phyloP scores from a whole-genome alignment of 2,797 vertebrate species.

The Rhodeus uyekii region DNA sequence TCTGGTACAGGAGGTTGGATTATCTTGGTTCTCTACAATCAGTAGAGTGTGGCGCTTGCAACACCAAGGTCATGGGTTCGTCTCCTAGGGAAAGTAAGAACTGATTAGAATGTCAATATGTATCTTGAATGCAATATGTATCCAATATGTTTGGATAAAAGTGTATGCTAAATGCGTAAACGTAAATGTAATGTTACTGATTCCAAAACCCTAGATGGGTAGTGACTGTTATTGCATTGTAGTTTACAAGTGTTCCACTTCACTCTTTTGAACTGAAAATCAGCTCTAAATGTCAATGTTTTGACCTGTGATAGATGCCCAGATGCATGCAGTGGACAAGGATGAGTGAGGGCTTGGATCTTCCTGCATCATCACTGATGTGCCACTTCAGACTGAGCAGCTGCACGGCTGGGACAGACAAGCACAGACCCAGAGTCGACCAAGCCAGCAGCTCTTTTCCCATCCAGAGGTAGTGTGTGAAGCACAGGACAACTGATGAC shows the following conservation, averaged over 20 bases:
- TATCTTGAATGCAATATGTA: too few species aligned
- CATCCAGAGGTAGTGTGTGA: constrained; percentile 73
- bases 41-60: too few species aligned
- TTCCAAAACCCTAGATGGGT: too few species aligned
- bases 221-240: too few species aligned
- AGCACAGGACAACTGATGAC: constrained; percentile 76
- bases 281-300: not conserved
- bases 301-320: constrained; percentile 85
- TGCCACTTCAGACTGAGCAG: constrained; percentile 85
- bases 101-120: too few species aligned
- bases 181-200: too few species aligned
- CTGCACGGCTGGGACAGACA: constrained; percentile 77
- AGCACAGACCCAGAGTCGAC: constrained; percentile 73
- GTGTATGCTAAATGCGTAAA: too few species aligned
- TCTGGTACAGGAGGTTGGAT: too few species aligned
- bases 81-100: too few species aligned
- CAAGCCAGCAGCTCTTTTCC: constrained; percentile 76
- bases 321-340: constrained; percentile 83
- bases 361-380: constrained; percentile 75
- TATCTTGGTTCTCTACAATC: too few species aligned
- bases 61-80: too few species aligned
- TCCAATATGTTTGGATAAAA: too few species aligned
- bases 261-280: not conserved
- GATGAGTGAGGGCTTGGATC: constrained; percentile 66
- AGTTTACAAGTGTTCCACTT: not conserved